These are phyloP conservation scores for Meloidogyne exigua DNA, from an alignment of 1,140 invertebrate genomes.

Conservation along the genomic window DNA sequence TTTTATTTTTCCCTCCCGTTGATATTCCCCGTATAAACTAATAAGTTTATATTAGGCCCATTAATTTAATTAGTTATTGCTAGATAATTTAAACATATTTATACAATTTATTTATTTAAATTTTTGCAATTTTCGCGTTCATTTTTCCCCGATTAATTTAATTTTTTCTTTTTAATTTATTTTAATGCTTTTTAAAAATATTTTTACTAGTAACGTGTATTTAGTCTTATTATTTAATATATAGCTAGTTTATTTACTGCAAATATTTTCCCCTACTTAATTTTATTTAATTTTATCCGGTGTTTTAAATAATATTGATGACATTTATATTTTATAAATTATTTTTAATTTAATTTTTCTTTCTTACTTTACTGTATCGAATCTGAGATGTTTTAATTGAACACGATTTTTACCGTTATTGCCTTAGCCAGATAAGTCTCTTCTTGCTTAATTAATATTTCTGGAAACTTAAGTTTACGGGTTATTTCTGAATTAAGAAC, in stretches of 20 bases:
- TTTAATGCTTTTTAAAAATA: background rate
- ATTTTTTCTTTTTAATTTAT: background rate
- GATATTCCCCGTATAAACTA: background rate
- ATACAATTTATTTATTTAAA: background rate
- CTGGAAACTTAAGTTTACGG: too few relatives aligned
- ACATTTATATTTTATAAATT: background rate
- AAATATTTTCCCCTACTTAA: background rate
- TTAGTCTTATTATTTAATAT: background rate
- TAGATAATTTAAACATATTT: background rate
- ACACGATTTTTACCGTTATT: too few relatives aligned
- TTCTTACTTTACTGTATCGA: background rate
- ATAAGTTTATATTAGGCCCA: too few relatives aligned
- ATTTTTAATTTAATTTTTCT: background rate
- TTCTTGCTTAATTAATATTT: too few relatives aligned
- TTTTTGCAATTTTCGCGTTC: background rate
- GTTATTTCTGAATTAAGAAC: too few relatives aligned
- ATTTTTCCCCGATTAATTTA: background rate
- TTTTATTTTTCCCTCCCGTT: background rate
- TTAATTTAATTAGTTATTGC: background rate
- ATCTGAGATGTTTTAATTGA: background rate
- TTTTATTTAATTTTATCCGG: background rate
- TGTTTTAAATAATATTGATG: background rate
- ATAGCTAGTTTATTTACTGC: background rate
- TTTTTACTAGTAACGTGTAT: background rate
- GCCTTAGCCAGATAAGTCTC: too few relatives aligned